phyloP scores from a whole-genome alignment of 2,113 vertebrate genomes.

The Oplegnathus fasciatus region DNA sequence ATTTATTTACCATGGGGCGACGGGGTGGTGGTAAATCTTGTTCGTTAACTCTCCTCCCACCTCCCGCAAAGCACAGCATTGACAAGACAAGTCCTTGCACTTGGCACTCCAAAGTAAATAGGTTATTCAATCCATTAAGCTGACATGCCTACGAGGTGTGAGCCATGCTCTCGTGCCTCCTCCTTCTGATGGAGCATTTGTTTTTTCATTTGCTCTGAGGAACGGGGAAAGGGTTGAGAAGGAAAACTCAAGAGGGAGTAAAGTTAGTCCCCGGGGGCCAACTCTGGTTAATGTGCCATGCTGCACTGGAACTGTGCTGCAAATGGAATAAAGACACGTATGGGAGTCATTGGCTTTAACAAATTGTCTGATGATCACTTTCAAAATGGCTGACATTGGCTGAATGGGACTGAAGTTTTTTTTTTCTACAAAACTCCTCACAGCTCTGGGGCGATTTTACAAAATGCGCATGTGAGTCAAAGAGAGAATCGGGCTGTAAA shows the following conservation, averaged over 20 bases:
- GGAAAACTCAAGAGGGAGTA: constrained; percentile 79
- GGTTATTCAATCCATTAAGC: constrained; percentile 83
- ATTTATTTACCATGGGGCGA: constrained; percentile 57
- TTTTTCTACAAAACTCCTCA: constrained; percentile 33
- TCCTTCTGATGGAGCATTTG: constrained; percentile 85
- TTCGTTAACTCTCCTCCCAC: constrained; percentile 49
- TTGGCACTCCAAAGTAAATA: constrained; percentile 77
- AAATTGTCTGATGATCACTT: constrained; percentile 83
- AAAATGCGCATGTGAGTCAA: constrained; percentile 58
- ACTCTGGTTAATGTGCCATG: constrained; percentile 89
- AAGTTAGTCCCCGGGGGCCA: constrained; percentile 80
- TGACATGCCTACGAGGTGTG: constrained; percentile 83
- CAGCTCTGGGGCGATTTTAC: constrained; percentile 59
- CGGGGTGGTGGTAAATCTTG: constrained; percentile 47
- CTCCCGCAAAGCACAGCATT: constrained; percentile 34
- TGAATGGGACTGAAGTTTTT: constrained; percentile 75
- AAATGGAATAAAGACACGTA: constrained; percentile 85
- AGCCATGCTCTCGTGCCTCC: constrained; percentile 79
- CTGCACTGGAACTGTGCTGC: constrained; percentile 82
- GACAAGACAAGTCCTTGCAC: constrained; percentile 68
- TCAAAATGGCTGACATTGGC: constrained; percentile 81
- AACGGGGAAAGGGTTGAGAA: constrained; percentile 45
- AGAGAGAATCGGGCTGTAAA: constrained; percentile 33
- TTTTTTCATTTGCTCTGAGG: constrained; percentile 87
- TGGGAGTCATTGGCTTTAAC: constrained; percentile 81